These are phyloP conservation scores for Atethmia centrago DNA, from an alignment of 2,888 invertebrate genomes.

Conservation along the genomic window DNA sequence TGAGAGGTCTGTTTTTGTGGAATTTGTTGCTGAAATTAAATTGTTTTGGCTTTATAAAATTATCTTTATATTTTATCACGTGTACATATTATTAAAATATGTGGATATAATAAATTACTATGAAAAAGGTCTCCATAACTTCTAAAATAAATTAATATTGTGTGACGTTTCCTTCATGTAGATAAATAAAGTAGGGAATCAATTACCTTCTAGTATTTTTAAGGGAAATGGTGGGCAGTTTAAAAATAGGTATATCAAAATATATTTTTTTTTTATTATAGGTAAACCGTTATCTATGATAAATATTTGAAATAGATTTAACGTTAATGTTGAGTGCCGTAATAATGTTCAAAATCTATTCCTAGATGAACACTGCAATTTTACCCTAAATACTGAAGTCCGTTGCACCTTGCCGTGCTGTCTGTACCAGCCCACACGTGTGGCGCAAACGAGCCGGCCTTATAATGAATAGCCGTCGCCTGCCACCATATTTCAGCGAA, in stretches of 20 bases:
- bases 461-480: conserved; percentile 90
- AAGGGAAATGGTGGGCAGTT: too few species aligned
- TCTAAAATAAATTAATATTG: neutral
- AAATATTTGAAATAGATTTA: too few species aligned
- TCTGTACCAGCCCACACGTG: conserved; percentile 85
- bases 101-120: neutral
- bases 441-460: conserved; percentile 88
- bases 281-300: too few species aligned
- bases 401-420: conserved; percentile 68
- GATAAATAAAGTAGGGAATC: neutral
- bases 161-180: neutral
- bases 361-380: neutral
- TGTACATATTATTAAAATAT: too few species aligned
- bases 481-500: conserved; percentile 89
- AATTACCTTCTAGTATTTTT: neutral
- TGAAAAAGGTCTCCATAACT: too few species aligned
- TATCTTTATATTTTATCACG: neutral
- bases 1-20: conserved; percentile 15
- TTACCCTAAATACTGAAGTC: conserved; percentile 6
- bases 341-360: neutral
- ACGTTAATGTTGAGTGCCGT: neutral
- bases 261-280: too few species aligned
- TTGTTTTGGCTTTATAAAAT: neutral
- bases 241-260: too few species aligned
- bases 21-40: neutral